Percentiles rank a stretch among this genome's conserved stretches.
These are phyloP conservation scores for Belgica antarctica DNA, from an alignment of 2,888 invertebrate species.

Conservation along the genomic window DNA sequence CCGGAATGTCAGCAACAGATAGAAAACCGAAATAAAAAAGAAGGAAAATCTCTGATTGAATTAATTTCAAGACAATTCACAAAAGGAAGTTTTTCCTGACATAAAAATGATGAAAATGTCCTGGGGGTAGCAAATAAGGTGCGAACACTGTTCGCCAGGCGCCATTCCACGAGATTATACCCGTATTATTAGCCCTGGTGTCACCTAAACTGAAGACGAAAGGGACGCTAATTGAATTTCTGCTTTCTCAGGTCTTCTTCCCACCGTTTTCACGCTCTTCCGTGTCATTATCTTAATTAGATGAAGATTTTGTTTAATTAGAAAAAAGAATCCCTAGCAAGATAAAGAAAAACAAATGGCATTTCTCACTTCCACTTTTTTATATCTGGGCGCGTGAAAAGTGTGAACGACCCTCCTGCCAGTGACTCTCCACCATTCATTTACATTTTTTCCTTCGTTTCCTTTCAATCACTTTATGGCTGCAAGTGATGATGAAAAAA, in stretches of 20 bases:
- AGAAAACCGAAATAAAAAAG: too few species aligned
- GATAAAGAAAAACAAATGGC: slow-evolving; percentile 33
- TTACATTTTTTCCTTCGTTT: background rate
- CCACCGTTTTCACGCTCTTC: background rate
- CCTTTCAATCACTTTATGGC: background rate
- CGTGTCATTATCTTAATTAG: slow-evolving; percentile 43
- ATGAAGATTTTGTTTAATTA: slow-evolving; percentile 41
- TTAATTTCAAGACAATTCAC: slow-evolving; percentile 7
- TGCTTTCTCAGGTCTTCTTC: slow-evolving; percentile 40
- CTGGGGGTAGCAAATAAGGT: slow-evolving; percentile 17
- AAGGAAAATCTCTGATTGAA: background rate
- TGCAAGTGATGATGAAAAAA: slow-evolving; percentile 17
- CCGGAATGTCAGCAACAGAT: background rate
- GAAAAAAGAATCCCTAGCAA: slow-evolving; percentile 30
- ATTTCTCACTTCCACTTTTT: background rate
- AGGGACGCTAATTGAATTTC: slow-evolving; percentile 38
- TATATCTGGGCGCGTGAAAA: too few species aligned
- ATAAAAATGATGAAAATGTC: slow-evolving; percentile 7
- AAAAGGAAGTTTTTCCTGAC: background rate
- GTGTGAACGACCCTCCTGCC: background rate
- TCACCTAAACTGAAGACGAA: slow-evolving; percentile 30
- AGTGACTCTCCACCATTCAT: background rate
- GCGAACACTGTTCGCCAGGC: background rate
- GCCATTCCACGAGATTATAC: background rate
- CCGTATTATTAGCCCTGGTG: slow-evolving; percentile 34